Evolutionary conservation across 1,140 invertebrate species (phyloP), one percentile per base, ranked within the genome.

Genomic region (Rhyzopertha dominica): DNA sequence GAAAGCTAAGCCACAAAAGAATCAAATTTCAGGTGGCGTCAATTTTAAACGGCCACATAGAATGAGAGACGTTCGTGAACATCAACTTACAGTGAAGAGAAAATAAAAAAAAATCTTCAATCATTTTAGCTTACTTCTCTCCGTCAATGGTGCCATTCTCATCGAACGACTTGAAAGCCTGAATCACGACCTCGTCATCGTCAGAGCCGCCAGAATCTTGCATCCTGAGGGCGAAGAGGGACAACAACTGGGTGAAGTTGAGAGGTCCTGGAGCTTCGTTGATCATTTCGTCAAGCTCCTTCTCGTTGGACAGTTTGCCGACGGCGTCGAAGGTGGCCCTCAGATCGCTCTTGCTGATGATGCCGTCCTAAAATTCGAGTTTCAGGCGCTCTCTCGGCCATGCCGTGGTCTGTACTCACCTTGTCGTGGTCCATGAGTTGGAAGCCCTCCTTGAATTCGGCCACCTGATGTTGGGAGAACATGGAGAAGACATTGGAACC

Each of bases 401-500:
- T 26, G 24, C 24, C 24, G n/a, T 26, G n/a, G 7, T 26, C 19
- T 39, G n/a, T 28, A 31, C 20, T 26, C 24, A 47, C 95, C 74
- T 97, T 95, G 77, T 98, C 91, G 73, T 89, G 85, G 77, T 98
- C 95, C 85, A 98, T 98, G 66, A 98, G 84, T 71, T 89, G 84
- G 85, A 98, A 98, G 65, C 90, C 90, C 78, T 95, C 91, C 74
- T 95, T 95, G 78, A 95, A 95, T 72, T 94, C 90, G 55, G 90
- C 88, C 58, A 95, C 87, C 77, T 95, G 90, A 74, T 85, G 85
- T 74, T 94, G 89, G 45, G 85, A 84, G 80, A 95, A 95, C 84
- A 91, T 90, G 62, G 90, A 91, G 78, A 95, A 95, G 61, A 95
- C 90, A 77, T 89, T 93, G 71, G 87, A 91, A 53, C 90, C 90